Base-by-base conservation (phyloP, 1,140 invertebrate species). In the Mactra quadrangularis region DNA sequence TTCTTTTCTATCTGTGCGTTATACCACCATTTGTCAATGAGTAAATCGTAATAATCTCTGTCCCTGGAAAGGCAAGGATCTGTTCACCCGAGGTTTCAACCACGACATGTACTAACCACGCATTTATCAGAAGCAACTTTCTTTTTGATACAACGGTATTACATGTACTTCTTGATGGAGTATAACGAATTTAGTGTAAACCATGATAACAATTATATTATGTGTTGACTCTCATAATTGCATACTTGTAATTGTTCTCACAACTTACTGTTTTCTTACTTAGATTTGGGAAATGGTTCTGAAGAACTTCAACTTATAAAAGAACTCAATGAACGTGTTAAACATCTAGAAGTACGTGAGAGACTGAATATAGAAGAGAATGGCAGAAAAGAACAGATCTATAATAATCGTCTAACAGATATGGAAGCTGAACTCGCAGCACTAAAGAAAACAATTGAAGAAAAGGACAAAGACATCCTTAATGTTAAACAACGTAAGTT, bases 371-470 rank as follows among this genome's bases (percentile, higher is more conserved):
- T 3, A 53, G 25, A 9, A 53, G 50, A 3, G 50, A 53, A 11
- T n/a, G 50, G 25, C 19, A 53, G 50, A 53, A 25, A 53, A 11
- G 25, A 53, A 53, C 25, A 53, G 19, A 9, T 3, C 25, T 3
- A 53, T 53, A 25, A 25, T 53, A 25, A 53, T 53, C 19, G 50
- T 53, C 19, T 25, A 53, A 1, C 19, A 25, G 50, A 25, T 25
- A 53, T 53, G 19, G 19, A 53, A n/a, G 11, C 1, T n/a, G 25
- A 25, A 19, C 19, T 53, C 25, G 50, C 1, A 53, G 25, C 9
- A 53, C 25, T 25, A 53, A 53, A 53, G 19, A 53, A 53, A 53
- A n/a, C 50, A 53, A 53, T 53, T 53, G 19, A n/a, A n/a, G 50
- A n/a, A 53, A 53, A 1, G 25, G 2, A 53, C 2, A 53, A 53